Evolutionary conservation across 2,888 invertebrate species (phyloP), one percentile per base, ranked within the genome.

Genomic region (Agonopterix alstromeriana): DNA sequence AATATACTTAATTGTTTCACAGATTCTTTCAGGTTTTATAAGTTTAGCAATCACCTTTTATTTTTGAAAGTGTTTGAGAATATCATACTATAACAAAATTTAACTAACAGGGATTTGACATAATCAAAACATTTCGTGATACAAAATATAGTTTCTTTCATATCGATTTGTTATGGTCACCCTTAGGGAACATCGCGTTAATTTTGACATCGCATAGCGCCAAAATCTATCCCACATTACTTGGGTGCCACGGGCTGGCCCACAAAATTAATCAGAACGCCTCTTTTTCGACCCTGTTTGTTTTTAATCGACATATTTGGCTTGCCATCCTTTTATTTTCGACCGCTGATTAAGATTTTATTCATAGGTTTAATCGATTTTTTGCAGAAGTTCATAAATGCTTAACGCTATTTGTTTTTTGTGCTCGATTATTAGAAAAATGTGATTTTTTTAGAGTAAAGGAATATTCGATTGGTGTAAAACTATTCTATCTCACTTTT

Each of bases 281-380:
- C 86, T 73, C 71, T 80, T 83, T 83, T 83, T 82, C 67, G 61
- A 73, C 76, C 82, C 82, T 79, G 77, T 85, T 82, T 77, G 79
- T 77, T 83, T 78, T 78, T 78, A 80, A 82, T 80, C 73, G 70
- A 62, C 64, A 55, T 81, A 72, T 81, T 77, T 80, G 70, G 68
- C 73, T 64, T 73, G 68, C 63, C 61, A 42, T 60, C 57, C 62
- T 60, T 77, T 81, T 71, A 63, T 67, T 55, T 55, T 60, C 64
- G 56, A 58, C 81, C 81, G 83, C 80, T 88, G 70, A 88, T 86
- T 87, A 81, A 88, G 87, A 83, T 87, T 86, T 87, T 88, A 88
- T 88, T 85, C 85, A 87, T 87, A 77, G 70, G 61, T 51, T 50
- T 42, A 55, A 50, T 49, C 36, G 55, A 64, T 68, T 75, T 73